These are phyloP conservation scores for Seriola aureovittata DNA, from an alignment of 2,113 vertebrate genomes.

Conservation along the genomic window DNA sequence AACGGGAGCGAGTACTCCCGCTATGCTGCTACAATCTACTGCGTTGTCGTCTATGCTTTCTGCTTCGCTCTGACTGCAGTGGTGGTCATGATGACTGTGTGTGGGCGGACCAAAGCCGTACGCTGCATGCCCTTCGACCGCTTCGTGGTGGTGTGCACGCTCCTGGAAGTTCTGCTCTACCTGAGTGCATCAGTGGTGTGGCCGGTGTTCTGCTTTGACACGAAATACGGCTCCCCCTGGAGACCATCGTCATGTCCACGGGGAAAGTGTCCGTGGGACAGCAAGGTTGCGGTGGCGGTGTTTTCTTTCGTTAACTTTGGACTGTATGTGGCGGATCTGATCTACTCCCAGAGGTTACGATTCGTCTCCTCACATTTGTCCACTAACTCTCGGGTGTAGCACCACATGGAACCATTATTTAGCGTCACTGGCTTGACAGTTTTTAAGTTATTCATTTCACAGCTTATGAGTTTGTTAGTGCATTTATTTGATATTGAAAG, in stretches of 20 bases:
- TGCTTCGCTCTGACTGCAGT: slow-evolving; percentile 88
- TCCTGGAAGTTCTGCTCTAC: slow-evolving; percentile 91
- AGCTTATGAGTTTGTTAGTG: slow-evolving; percentile 1
- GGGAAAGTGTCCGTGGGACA: slow-evolving; percentile 94
- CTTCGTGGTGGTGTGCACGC: slow-evolving; percentile 88
- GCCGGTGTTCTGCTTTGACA: slow-evolving; percentile 94
- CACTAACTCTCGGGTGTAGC: slow-evolving; percentile 57
- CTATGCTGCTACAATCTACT: slow-evolving; percentile 90
- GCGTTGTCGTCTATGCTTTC: slow-evolving; percentile 89
- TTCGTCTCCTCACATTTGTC: slow-evolving; percentile 76
- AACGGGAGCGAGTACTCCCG: slow-evolving; percentile 87
- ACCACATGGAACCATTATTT: background rate
- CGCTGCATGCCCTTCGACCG: slow-evolving; percentile 89
- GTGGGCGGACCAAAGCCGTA: slow-evolving; percentile 80
- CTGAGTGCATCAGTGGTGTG: slow-evolving; percentile 92
- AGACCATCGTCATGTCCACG: slow-evolving; percentile 85
- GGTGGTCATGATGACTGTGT: slow-evolving; percentile 88
- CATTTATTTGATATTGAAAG: slow-evolving; percentile 15
- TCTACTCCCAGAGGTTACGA: slow-evolving; percentile 89
- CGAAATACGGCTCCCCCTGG: slow-evolving; percentile 88
- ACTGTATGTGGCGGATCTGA: slow-evolving; percentile 89
- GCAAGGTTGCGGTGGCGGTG: slow-evolving; percentile 90
- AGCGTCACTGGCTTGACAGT: background rate
- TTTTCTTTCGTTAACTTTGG: slow-evolving; percentile 92
- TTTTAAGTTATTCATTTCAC: background rate